Evolutionary conservation across 2,888 invertebrate species (phyloP), one percentile per base, ranked within the genome.

Genomic region (Synergus laeviventris): DNA sequence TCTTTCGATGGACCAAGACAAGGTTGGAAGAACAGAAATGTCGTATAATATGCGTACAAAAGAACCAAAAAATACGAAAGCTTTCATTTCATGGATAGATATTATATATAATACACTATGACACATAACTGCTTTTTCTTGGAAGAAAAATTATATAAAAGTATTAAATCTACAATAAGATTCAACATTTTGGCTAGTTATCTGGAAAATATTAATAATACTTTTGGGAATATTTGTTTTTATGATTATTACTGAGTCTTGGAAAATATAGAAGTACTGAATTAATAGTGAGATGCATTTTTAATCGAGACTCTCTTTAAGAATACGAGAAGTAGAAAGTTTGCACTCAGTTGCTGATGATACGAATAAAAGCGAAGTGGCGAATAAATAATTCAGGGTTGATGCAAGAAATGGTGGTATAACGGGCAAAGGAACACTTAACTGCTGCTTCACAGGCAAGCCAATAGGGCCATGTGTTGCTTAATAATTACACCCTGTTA

Each of bases 381-480:
- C 75, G 75, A 83, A 84, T 86, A 83, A 83, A 86, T 84, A 82
- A 86, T 85, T 83, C 81, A 82, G 78, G 56, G 75, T 45, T 70
- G 45, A 16, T 45, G 45, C 77, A 80, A 79, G 74, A 77, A 80
- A 85, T 83, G 83, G 84, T 73, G 76, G 74, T 76, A 81, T 87
- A 84, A 84, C 87, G 85, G 85, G 87, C 84, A 73, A 74, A 75
- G 66, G 74, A 77, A 84, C 79, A 85, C 81, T 87, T 86, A 82
- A 81, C 78, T 74, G 78, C 77, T 75, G 74, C 45, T 76, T 75
- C 64, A 74, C 76, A 54, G 78, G 76, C 45, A 74, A 79, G 78
- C 82, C 79, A 75, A 76, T 81, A 75, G 76, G 79, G 81, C 85
- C 85, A 86, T 86, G 84, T 83, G 86, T 85, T 84, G 77, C 78